Evolutionary conservation across 2,888 invertebrate species (phyloP).

Genomic region (Bimastos eiseni): DNA sequence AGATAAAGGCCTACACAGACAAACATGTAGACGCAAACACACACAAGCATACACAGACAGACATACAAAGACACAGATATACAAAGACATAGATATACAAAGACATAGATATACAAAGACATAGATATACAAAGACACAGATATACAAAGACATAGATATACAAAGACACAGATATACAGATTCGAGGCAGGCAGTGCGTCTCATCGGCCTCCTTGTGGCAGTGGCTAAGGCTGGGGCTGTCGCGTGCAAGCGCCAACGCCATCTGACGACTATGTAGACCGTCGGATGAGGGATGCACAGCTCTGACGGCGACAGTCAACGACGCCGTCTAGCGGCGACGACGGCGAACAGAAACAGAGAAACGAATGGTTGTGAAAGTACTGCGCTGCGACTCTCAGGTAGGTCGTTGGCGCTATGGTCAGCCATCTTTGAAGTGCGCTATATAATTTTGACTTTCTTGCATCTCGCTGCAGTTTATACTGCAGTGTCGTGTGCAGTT

Average conservation of each 20-base stretch:
- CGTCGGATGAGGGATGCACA: neutral
- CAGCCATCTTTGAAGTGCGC: neutral
- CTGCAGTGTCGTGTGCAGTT: no score
- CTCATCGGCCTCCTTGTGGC: no score
- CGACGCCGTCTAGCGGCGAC: neutral
- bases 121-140: neutral
- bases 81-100: neutral
- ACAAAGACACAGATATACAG: neutral
- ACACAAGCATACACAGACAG: no score
- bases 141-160: neutral
- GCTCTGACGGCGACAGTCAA: neutral
- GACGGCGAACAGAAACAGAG: neutral
- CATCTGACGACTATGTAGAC: neutral
- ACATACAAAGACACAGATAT: neutral
- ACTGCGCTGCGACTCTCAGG: neutral
- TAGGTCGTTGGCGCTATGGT: neutral
- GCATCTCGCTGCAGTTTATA: neutral
- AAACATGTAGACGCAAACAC: no score
- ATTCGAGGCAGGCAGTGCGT: neutral
- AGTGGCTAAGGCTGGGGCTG: neutral
- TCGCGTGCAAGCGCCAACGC: neutral
- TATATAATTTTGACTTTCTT: neutral
- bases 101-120: neutral
- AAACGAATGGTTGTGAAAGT: neutral
- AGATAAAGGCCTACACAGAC: no score